Evolutionary conservation across 1,140 invertebrate species (phyloP).

Genomic region (Trichonephila clavata): DNA sequence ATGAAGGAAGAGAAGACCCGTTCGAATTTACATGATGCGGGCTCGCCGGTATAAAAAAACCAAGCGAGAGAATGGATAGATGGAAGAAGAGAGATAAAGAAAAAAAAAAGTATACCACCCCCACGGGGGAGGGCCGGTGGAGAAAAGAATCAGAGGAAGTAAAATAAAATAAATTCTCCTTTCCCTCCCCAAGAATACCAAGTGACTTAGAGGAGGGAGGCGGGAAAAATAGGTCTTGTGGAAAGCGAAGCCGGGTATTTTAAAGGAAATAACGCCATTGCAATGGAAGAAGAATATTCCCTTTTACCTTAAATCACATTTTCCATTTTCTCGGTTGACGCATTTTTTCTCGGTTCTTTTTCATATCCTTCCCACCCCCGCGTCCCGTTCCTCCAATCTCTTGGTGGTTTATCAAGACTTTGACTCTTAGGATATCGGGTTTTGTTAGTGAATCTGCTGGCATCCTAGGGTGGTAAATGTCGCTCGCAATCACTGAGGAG

Average conservation of each 20-base stretch:
- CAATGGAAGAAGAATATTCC: slow-evolving; percentile 1
- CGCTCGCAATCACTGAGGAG: not conserved
- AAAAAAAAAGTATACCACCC: not conserved
- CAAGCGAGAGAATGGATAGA: too few species aligned
- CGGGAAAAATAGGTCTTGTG: slow-evolving; percentile 69
- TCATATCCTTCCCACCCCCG: not conserved
- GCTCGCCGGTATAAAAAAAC: not conserved
- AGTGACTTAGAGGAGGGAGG: slow-evolving; percentile 22
- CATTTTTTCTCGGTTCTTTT: slow-evolving; percentile 19
- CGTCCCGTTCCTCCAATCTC: not conserved
- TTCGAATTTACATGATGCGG: slow-evolving; percentile 61
- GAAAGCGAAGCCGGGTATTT: slow-evolving; percentile 57
- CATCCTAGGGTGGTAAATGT: not conserved
- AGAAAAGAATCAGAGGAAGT: slow-evolving; percentile 55
- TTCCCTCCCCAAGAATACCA: slow-evolving; percentile 40
- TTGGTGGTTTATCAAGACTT: not conserved
- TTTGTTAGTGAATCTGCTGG: not conserved
- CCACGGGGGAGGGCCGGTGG: not conserved
- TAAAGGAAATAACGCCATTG: slow-evolving; percentile 68
- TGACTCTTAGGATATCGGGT: slow-evolving; percentile 17
- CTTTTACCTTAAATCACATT: slow-evolving; percentile 71
- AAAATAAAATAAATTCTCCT: slow-evolving; percentile 59
- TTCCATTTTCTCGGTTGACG: slow-evolving; percentile 52
- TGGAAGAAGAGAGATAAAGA: not conserved
- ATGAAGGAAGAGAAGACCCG: slow-evolving; percentile 52